phyloP scores from a whole-genome alignment of 2,888 invertebrate genomes.

The Anodontia alba region DNA sequence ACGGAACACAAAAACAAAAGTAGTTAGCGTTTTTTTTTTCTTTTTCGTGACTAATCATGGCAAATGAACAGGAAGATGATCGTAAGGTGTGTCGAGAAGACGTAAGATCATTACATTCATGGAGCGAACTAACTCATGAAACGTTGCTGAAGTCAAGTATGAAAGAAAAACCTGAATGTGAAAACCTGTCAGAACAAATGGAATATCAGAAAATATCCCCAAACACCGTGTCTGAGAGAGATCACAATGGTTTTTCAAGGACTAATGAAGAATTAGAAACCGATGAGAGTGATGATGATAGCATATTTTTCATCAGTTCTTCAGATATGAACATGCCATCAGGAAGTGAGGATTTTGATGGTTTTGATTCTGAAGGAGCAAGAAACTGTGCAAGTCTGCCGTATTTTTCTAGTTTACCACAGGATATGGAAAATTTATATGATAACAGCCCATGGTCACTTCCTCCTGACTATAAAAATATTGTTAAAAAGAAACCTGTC shows the following conservation, averaged over 20 bases:
- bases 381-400: conserved; percentile 2
- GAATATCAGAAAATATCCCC: not conserved
- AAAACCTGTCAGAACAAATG: not conserved
- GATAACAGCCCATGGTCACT: not conserved
- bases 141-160: not conserved
- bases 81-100: conserved; percentile 49
- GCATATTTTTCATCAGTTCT: conserved; percentile 3
- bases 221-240: not conserved
- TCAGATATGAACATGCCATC: not conserved
- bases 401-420: not conserved
- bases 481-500: not conserved
- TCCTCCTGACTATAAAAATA: not conserved
- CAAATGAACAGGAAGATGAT: not conserved
- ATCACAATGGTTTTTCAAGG: not conserved
- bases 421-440: not conserved
- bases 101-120: conserved; percentile 71
- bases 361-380: not conserved
- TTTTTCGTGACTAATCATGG: conserved; percentile 6
- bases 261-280: not conserved
- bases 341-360: not conserved
- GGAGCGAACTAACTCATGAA: conserved; percentile 65
- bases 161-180: not conserved
- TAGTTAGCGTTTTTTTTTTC: not conserved
- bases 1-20: conserved; percentile 1
- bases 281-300: conserved; percentile 11